Percentiles rank a stretch among this genome's conserved stretches.
Evolutionary conservation across 2,888 invertebrate species (phyloP).

Genomic region (Drosophila setosimentum): DNA sequence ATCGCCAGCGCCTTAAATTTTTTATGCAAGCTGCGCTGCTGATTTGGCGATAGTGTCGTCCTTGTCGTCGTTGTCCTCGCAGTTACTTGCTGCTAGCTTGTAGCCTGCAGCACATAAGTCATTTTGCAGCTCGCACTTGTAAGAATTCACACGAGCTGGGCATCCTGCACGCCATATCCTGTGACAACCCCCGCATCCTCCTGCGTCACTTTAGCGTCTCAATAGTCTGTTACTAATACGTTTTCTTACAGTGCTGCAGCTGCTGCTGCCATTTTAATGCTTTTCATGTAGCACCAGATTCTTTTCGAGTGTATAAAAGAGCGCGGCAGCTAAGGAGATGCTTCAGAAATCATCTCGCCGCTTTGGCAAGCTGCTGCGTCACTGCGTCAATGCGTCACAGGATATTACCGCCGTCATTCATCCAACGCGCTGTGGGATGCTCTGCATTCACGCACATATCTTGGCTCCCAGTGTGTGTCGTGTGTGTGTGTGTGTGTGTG

Average conservation of each 20-base stretch:
- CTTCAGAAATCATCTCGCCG: constrained; percentile 41
- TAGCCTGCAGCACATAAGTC: constrained; percentile 75
- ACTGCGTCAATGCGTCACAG: constrained; percentile 79
- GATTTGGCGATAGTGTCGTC: constrained; percentile 80
- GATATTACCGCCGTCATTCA: constrained; percentile 82
- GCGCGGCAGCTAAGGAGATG: constrained; percentile 55
- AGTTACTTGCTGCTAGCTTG: constrained; percentile 1
- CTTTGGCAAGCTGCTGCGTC: constrained; percentile 52
- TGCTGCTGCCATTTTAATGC: constrained; percentile 71
- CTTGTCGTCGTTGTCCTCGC: constrained; percentile 24
- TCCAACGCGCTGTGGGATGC: constrained; percentile 33
- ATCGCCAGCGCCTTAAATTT: constrained; percentile 72
- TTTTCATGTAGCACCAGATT: constrained; percentile 70
- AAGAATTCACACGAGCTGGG: constrained; percentile 73
- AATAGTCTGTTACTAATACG: constrained; percentile 80
- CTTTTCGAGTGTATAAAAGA: constrained; percentile 77
- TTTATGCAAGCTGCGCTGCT: constrained; percentile 76
- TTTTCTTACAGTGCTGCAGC: constrained; percentile 63
- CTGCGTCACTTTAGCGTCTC: constrained; percentile 73
- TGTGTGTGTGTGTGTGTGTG: background rate
- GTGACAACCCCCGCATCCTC: constrained; percentile 38
- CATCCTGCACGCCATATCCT: constrained; percentile 44
- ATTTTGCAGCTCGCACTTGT: constrained; percentile 75
- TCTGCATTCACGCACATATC: constrained; percentile 65
- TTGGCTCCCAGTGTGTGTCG: constrained; percentile 3